phyloP scores from a whole-genome alignment of 2,888 invertebrate species.

The Noctua janthe region DNA sequence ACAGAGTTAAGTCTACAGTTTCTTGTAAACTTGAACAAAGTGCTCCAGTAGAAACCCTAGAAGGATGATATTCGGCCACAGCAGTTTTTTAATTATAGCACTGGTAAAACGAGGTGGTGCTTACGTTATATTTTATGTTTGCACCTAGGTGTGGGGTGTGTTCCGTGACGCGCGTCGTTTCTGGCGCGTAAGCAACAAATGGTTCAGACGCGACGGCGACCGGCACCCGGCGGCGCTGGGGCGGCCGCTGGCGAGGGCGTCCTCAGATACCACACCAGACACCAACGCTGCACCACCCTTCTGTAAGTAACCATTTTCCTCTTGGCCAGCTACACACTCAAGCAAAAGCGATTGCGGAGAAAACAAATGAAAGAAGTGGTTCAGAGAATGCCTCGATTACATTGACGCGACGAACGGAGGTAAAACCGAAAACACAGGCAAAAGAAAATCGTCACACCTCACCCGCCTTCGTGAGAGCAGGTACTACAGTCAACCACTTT shows the following conservation, averaged over 20 bases:
- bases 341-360: background rate
- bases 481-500: no score
- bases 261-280: slow-evolving; percentile 77
- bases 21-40: background rate
- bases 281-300: slow-evolving; percentile 72
- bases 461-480: no score
- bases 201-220: slow-evolving; percentile 89
- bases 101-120: background rate
- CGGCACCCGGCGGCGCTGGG: slow-evolving; percentile 83
- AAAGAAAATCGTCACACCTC: no score
- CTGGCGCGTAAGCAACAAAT: slow-evolving; percentile 93
- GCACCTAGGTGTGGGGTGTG: slow-evolving; percentile 92
- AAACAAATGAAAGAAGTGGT: background rate
- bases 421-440: no score
- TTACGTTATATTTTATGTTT: background rate
- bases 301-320: slow-evolving; percentile 70
- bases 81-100: background rate
- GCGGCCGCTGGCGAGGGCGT: slow-evolving; percentile 80
- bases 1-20: background rate
- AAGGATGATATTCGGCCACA: background rate
- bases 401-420: no score
- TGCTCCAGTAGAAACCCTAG: background rate
- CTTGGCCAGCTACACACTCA: slow-evolving; percentile 51
- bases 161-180: slow-evolving; percentile 94
- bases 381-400: background rate